These are phyloP conservation scores for Todiramphus saurophagus DNA, from an alignment of 2,113 vertebrate species.

Conservation along the genomic window DNA sequence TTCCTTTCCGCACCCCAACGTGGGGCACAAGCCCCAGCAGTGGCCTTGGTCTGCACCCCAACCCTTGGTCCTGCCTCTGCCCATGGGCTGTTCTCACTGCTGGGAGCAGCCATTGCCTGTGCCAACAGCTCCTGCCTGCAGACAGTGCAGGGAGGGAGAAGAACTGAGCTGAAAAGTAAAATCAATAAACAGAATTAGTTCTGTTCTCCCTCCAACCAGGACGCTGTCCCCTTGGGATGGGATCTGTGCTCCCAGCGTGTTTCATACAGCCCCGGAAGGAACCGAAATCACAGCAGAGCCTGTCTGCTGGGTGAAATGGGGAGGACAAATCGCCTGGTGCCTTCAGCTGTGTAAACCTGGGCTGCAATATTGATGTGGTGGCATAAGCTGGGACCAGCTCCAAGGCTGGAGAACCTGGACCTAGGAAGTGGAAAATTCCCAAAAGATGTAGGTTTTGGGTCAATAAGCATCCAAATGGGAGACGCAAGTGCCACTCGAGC, in stretches of 20 bases:
- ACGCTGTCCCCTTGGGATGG: background rate
- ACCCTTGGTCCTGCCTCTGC: no score
- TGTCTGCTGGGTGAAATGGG: background rate
- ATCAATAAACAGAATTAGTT: no score
- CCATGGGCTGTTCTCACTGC: no score
- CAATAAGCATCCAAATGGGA: background rate
- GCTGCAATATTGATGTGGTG: rapidly evolving
- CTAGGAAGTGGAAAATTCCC: background rate
- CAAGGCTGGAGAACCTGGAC: background rate
- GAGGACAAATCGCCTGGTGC: background rate
- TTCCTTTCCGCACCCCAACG: no score
- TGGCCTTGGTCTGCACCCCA: no score
- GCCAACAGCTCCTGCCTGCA: no score
- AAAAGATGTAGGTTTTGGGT: background rate
- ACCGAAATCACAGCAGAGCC: background rate
- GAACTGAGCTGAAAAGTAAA: no score
- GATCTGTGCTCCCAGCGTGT: background rate
- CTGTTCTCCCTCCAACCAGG: no score
- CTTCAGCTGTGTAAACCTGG: background rate
- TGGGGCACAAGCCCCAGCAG: no score
- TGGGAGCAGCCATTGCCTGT: no score
- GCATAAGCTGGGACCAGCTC: background rate
- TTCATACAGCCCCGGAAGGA: background rate
- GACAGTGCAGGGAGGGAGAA: no score
- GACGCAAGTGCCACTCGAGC: background rate